Percentiles rank a stretch among this genome's conserved stretches.
Conservation (phyloP, 2,113 vertebrate genomes). For the Corythornis madagascariensis region DNA sequence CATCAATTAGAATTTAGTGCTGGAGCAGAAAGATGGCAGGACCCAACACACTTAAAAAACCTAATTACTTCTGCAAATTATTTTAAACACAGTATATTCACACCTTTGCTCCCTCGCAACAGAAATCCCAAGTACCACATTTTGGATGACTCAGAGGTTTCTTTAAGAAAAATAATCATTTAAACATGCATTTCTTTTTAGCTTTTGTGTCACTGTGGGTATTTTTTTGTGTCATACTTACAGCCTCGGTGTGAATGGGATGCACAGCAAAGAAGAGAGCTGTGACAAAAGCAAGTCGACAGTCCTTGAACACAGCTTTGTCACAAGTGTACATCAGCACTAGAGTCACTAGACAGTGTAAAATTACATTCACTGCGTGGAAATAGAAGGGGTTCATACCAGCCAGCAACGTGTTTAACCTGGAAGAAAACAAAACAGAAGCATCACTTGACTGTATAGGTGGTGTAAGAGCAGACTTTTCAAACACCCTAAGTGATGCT, state of each 20-base stretch:
- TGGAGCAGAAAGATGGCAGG: neutral
- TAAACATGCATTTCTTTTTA: neutral
- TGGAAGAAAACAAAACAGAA: constrained; percentile 55
- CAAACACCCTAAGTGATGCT: neutral
- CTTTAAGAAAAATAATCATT: neutral
- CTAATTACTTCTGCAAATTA: neutral
- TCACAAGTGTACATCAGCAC: constrained; percentile 90
- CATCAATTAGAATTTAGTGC: constrained; percentile 9
- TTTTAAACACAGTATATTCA: neutral
- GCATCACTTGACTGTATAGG: neutral
- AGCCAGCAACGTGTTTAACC: constrained; percentile 89
- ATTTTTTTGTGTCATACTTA: constrained; percentile 75
- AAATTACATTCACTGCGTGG: constrained; percentile 87
- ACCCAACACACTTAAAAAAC: neutral
- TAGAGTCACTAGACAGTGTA: constrained; percentile 88
- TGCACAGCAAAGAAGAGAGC: constrained; percentile 92
- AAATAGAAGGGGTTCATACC: constrained; percentile 93
- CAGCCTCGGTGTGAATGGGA: constrained; percentile 95
- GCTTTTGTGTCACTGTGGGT: neutral
- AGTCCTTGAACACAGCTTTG: constrained; percentile 83
- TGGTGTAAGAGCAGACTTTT: neutral
- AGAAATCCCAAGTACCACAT: neutral
- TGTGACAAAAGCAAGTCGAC: constrained; percentile 82
- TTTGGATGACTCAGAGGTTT: neutral
- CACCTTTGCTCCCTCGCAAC: neutral